A percentile compares a stretch with the other conserved stretches of the same genome.
phyloP scores from a whole-genome alignment of 2,888 invertebrate genomes.

The Capitulum mitella region DNA sequence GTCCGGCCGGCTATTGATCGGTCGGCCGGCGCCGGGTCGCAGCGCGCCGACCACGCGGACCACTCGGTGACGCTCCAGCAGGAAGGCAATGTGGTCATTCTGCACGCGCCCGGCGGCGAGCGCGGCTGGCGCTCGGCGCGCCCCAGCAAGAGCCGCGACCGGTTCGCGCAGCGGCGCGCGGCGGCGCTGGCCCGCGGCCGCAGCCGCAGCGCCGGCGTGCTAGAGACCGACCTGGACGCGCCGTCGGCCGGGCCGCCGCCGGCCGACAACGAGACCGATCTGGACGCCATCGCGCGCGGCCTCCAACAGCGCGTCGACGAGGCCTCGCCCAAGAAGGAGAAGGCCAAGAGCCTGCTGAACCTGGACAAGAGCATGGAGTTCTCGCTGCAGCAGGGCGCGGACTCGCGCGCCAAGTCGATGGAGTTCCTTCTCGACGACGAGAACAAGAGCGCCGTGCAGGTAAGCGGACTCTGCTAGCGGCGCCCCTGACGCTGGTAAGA shows the following conservation, averaged over 20 bases:
- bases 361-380: slow-evolving; percentile 30
- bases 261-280: slow-evolving; percentile 9
- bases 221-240: slow-evolving; percentile 83
- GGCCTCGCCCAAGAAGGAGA: slow-evolving; percentile 29
- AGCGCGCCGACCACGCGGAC: slow-evolving; percentile 37
- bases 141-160: slow-evolving; percentile 37
- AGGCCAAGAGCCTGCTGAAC: slow-evolving; percentile 35
- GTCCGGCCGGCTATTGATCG: slow-evolving; percentile 1
- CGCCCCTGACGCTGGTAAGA: too few relatives aligned
- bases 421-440: slow-evolving; percentile 91
- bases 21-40: neutral
- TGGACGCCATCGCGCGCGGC: slow-evolving; percentile 1
- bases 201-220: slow-evolving; percentile 54
- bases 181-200: slow-evolving; percentile 42
- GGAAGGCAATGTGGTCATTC: slow-evolving; percentile 14
- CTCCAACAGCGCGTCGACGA: slow-evolving; percentile 31
- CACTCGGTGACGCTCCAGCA: neutral
- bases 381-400: slow-evolving; percentile 33
- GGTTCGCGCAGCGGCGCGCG: slow-evolving; percentile 43
- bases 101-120: slow-evolving; percentile 5
- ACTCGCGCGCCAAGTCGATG: slow-evolving; percentile 67
- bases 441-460: slow-evolving; percentile 77
- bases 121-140: slow-evolving; percentile 42
- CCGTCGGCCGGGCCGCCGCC: neutral
- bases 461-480: too few relatives aligned